These are phyloP conservation scores for Leucophenga varia DNA, from an alignment of 1,140 invertebrate species.

Conservation along the genomic window DNA sequence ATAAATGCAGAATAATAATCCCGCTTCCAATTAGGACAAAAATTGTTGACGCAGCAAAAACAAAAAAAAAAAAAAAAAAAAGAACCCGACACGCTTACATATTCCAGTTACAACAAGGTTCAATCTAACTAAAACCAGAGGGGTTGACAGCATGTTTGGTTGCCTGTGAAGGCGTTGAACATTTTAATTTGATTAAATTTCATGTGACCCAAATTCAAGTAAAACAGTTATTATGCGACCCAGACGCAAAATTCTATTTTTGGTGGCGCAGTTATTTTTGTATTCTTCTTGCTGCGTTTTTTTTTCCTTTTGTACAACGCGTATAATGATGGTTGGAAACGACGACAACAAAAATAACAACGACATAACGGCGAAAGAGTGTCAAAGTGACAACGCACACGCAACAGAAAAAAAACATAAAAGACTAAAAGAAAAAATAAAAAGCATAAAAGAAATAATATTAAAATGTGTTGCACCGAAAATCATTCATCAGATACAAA, in stretches of 20 bases:
- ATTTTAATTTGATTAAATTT: constrained; percentile 55
- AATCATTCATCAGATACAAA: no score
- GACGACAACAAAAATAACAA: not conserved
- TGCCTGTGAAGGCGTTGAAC: constrained; percentile 23
- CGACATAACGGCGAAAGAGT: no score
- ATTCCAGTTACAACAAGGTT: not conserved
- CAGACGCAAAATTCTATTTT: constrained; percentile 18
- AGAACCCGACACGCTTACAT: not conserved
- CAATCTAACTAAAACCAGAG: not conserved
- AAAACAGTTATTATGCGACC: constrained; percentile 51
- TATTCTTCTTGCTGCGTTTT: not conserved
- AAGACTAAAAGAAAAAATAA: no score
- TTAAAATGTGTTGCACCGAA: no score
- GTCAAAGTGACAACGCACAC: no score
- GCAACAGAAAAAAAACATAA: no score
- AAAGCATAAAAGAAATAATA: no score
- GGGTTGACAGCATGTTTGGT: no score
- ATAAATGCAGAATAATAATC: no score
- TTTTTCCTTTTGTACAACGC: not conserved
- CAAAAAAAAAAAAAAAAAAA: not conserved
- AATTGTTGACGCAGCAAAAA: no score
- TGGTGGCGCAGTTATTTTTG: constrained; percentile 2
- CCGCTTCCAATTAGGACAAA: no score
- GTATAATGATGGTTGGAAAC: no score
- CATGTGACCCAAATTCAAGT: constrained; percentile 53